Conservation (phyloP, 2,888 invertebrate species). For the Muschampia plurimacula region DNA sequence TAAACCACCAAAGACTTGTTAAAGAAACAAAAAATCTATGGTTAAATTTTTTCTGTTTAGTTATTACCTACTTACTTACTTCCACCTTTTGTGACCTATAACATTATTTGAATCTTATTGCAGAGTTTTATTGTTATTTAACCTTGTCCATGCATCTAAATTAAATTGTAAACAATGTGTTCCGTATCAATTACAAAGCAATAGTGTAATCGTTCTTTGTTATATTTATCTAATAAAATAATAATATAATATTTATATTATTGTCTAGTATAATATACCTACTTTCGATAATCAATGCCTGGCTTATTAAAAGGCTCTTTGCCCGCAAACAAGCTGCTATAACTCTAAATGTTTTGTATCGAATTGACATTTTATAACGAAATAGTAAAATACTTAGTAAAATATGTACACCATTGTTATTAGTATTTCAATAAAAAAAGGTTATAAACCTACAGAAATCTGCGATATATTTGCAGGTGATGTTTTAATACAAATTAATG, state of each 20-base stretch:
- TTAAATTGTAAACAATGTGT: constrained; percentile 66
- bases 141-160: constrained; percentile 8
- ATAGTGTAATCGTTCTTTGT: constrained; percentile 72
- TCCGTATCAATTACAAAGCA: constrained; percentile 73
- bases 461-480: constrained; percentile 33
- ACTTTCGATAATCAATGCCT: constrained; percentile 56
- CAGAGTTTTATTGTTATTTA: not conserved
- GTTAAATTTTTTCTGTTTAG: not conserved
- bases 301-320: constrained; percentile 49
- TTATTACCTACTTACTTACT: not conserved
- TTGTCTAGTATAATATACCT: constrained; percentile 51
- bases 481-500: constrained; percentile 28
- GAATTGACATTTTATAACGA: constrained; percentile 18
- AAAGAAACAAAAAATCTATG: constrained; percentile 46
- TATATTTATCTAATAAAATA: constrained; percentile 47
- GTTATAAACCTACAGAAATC: constrained; percentile 29
- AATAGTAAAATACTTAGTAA: constrained; percentile 29
- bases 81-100: not conserved
- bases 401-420: constrained; percentile 35
- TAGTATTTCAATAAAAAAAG: constrained; percentile 28
- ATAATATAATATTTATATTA: constrained; percentile 47
- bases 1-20: constrained; percentile 65
- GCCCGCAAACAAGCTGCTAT: constrained; percentile 17
- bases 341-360: constrained; percentile 15
- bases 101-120: constrained; percentile 11